These are phyloP conservation scores for Sphaerophoria taeniata DNA, from an alignment of 2,888 invertebrate genomes.

Conservation along the genomic window DNA sequence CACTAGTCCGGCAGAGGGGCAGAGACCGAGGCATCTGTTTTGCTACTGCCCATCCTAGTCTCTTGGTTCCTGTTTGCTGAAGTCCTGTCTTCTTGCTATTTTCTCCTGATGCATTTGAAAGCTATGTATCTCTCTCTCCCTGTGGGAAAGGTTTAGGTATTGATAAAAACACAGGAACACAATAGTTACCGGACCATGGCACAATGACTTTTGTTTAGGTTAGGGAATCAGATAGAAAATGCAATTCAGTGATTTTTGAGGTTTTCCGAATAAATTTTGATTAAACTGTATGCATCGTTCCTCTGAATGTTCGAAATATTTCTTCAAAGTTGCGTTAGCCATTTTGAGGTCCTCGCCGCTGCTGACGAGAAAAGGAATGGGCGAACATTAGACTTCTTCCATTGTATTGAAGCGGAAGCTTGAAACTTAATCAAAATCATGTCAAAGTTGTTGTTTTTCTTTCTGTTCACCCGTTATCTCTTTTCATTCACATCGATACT, in stretches of 20 bases:
- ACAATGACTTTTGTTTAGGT: conserved; percentile 72
- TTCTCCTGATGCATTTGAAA: not conserved
- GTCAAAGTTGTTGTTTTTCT: conserved; percentile 40
- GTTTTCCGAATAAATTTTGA: conserved; percentile 72
- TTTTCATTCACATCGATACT: conserved; percentile 20
- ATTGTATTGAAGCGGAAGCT: not conserved
- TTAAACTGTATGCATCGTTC: conserved; percentile 67
- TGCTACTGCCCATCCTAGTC: conserved; percentile 35
- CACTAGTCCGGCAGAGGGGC: conserved; percentile 60
- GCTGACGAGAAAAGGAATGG: not conserved
- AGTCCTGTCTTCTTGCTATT: not conserved
- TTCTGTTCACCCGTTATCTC: not conserved
- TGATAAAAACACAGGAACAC: conserved; percentile 54
- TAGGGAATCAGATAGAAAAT: conserved; percentile 68
- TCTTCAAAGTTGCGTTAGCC: conserved; percentile 36
- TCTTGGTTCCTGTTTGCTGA: not conserved
- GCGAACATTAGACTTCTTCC: not conserved
- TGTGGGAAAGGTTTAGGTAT: not conserved
- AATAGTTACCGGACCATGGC: conserved; percentile 64
- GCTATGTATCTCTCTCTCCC: not conserved
- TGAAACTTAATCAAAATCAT: conserved; percentile 54
- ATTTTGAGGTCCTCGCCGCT: conserved; percentile 3
- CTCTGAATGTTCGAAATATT: conserved; percentile 40
- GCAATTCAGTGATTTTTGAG: conserved; percentile 75
- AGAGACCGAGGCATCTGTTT: conserved; percentile 51